A percentile compares a stretch with the other conserved stretches of the same genome.
Conservation (phyloP, 2,113 vertebrate species). For the Austrofundulus limnaeus region DNA sequence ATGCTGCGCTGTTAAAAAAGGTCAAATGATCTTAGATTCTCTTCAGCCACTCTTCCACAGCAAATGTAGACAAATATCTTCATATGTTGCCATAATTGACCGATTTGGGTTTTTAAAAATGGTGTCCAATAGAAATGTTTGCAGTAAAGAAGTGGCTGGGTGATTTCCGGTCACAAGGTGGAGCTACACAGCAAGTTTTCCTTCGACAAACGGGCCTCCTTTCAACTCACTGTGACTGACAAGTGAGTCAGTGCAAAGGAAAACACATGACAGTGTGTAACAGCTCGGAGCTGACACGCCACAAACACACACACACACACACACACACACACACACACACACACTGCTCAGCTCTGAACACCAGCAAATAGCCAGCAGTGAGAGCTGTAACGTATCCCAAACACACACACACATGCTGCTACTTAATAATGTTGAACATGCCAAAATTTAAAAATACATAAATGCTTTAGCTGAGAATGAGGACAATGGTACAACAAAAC, state of each 20-base stretch:
- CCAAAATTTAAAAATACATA: neutral
- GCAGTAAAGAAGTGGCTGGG: neutral
- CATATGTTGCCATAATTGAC: neutral
- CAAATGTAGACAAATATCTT: neutral
- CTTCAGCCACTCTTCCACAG: neutral
- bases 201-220: conserved; percentile 1
- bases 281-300: conserved; percentile 35
- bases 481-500: neutral
- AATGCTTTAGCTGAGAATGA: neutral
- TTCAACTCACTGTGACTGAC: conserved; percentile 25
- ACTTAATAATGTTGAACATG: neutral
- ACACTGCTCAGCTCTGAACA: neutral
- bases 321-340: neutral
- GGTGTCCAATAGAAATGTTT: neutral
- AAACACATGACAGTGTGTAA: conserved; percentile 22
- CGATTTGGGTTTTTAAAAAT: neutral
- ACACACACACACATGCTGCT: conserved; percentile 6
- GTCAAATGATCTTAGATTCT: neutral
- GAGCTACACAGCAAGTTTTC: conserved; percentile 45
- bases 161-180: conserved; percentile 64
- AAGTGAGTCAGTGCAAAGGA: conserved; percentile 26
- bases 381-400: conserved; percentile 1
- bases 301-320: conserved; percentile 3
- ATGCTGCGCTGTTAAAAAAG: neutral
- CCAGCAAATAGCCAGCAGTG: neutral